Conservation (phyloP, 2,113 vertebrate species). For the Alaudala cheleensis region DNA sequence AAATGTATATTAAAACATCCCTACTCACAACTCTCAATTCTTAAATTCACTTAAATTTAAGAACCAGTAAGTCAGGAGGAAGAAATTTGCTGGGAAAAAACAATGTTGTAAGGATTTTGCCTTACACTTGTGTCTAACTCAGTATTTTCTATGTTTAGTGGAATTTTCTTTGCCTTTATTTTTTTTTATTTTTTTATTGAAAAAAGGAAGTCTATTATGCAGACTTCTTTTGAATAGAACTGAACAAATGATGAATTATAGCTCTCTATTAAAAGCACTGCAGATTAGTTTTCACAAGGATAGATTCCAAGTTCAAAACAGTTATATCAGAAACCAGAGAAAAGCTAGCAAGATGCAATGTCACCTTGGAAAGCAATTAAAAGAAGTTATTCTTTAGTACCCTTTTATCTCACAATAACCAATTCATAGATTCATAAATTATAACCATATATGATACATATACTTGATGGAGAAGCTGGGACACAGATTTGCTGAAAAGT, state of each 20-base stretch:
- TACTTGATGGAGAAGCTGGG: neutral
- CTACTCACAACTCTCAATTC: neutral
- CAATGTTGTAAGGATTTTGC: neutral
- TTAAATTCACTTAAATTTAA: neutral
- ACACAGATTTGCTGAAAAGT: neutral
- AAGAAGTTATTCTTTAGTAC: neutral
- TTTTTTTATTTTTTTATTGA: neutral
- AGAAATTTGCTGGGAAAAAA: neutral
- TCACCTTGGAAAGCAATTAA: neutral
- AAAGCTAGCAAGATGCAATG: neutral
- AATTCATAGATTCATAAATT: neutral
- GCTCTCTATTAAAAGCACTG: neutral
- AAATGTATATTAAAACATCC: neutral
- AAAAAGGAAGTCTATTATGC: neutral
- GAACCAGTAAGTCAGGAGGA: neutral
- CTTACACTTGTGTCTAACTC: neutral
- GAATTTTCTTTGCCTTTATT: neutral
- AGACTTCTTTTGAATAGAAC: neutral
- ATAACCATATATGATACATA: neutral
- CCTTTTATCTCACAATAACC: neutral
- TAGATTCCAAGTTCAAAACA: neutral
- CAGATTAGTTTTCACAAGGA: neutral
- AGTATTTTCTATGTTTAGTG: neutral
- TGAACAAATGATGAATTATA: neutral
- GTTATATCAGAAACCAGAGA: neutral